phyloP scores from a whole-genome alignment of 2,113 vertebrate genomes.

The Grantiella picta region DNA sequence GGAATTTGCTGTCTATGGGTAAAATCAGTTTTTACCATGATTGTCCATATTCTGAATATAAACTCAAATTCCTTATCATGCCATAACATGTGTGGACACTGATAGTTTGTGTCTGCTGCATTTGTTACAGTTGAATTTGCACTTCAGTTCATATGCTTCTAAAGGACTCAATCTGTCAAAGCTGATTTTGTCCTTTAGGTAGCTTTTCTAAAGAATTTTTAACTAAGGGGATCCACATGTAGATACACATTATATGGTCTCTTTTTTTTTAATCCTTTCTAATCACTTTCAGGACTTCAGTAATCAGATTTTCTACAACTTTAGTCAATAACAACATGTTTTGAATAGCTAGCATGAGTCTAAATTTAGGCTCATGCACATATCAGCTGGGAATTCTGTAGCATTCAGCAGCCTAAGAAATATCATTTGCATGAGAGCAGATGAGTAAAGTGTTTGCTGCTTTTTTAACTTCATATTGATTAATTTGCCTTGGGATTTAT shows the following conservation, averaged over 20 bases:
- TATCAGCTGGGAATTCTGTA: background rate
- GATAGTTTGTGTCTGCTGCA: background rate
- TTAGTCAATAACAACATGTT: background rate
- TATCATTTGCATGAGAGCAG: background rate
- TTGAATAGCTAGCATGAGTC: background rate
- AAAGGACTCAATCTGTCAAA: background rate
- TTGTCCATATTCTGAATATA: background rate
- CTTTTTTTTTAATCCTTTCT: background rate
- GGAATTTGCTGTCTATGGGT: background rate
- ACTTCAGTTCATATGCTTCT: background rate
- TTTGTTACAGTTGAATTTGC: background rate
- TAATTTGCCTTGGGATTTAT: constrained; percentile 52
- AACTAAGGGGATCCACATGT: background rate
- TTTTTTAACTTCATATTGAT: constrained; percentile 30
- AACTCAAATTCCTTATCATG: background rate
- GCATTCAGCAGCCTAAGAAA: background rate
- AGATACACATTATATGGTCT: background rate
- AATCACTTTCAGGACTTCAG: background rate
- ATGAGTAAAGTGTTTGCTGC: background rate
- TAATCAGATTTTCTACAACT: constrained; percentile 1
- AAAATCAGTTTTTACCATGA: background rate
- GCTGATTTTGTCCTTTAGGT: background rate
- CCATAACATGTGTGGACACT: background rate
- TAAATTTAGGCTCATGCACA: background rate
- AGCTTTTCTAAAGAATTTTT: background rate